Conservation (phyloP, 2,113 vertebrate species). For the Puntigrus tetrazona region DNA sequence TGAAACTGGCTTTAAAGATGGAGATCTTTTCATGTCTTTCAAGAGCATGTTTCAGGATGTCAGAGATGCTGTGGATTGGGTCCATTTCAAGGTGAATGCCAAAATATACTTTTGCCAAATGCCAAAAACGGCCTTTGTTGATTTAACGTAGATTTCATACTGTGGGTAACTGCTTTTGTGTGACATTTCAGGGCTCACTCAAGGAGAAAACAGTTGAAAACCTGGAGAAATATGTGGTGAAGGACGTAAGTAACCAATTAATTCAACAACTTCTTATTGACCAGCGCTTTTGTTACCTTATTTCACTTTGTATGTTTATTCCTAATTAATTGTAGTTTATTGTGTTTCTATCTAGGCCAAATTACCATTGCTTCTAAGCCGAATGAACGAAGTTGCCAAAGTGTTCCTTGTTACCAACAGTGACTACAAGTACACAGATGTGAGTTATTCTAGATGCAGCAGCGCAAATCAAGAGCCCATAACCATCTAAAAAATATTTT, state of each 20-base stretch:
- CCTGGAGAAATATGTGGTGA: constrained; percentile 96
- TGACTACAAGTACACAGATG: constrained; percentile 97
- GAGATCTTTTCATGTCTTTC: constrained; percentile 99
- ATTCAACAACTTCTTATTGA: neutral
- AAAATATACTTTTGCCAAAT: neutral
- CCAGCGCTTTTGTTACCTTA: neutral
- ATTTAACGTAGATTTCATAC: neutral
- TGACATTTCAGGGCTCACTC: constrained; percentile 82
- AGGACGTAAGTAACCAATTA: constrained; percentile 86
- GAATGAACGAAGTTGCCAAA: constrained; percentile 97
- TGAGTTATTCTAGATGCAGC: constrained; percentile 72
- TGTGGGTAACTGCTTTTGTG: neutral
- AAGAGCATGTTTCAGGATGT: constrained; percentile 99
- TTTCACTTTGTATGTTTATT: neutral
- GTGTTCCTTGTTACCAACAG: constrained; percentile 98
- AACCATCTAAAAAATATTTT: neutral
- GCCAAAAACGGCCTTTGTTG: neutral
- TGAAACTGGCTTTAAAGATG: constrained; percentile 96
- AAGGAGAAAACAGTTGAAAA: constrained; percentile 98
- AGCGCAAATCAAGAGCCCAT: neutral
- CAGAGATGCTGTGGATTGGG: constrained; percentile 97
- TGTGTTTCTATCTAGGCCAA: constrained; percentile 80
- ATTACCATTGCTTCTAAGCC: constrained; percentile 91
- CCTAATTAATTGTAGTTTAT: neutral
- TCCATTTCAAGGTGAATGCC: constrained; percentile 92